Percentiles rank a stretch among this genome's conserved stretches.
Conservation (phyloP, 92 coral and sea anemone species). For the Parazoanthus atlanticus region DNA sequence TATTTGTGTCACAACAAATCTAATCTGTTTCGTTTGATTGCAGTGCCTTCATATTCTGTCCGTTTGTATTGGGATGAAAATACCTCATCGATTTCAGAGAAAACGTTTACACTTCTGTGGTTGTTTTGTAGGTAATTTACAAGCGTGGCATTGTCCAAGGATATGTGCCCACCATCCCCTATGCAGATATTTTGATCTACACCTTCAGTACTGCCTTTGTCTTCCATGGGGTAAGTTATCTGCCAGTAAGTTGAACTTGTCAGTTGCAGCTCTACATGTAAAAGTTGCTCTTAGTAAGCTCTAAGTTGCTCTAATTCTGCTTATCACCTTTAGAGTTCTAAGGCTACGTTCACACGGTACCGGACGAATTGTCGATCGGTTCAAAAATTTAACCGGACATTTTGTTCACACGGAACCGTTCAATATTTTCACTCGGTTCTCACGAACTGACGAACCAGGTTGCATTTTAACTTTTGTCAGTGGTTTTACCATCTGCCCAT, state of each 20-base stretch:
- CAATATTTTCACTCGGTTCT: background rate
- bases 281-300: background rate
- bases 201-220: constrained; percentile 82
- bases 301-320: no score
- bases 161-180: constrained; percentile 75
- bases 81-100: background rate
- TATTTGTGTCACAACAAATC: no score
- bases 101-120: background rate
- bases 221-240: constrained; percentile 82
- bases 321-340: no score
- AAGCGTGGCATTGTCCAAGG: constrained; percentile 79
- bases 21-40: no score
- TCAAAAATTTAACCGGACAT: no score
- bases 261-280: background rate
- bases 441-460: no score
- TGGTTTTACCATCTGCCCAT: no score
- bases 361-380: no score
- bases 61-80: background rate
- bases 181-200: constrained; percentile 75
- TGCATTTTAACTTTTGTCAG: no score
- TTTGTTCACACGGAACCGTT: no score
- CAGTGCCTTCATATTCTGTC: background rate
- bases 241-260: background rate
- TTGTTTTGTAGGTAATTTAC: constrained; percentile 68
- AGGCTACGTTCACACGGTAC: no score